Evolutionary conservation across 1,140 invertebrate genomes (phyloP).

Genomic region (Drosophila seguyi): DNA sequence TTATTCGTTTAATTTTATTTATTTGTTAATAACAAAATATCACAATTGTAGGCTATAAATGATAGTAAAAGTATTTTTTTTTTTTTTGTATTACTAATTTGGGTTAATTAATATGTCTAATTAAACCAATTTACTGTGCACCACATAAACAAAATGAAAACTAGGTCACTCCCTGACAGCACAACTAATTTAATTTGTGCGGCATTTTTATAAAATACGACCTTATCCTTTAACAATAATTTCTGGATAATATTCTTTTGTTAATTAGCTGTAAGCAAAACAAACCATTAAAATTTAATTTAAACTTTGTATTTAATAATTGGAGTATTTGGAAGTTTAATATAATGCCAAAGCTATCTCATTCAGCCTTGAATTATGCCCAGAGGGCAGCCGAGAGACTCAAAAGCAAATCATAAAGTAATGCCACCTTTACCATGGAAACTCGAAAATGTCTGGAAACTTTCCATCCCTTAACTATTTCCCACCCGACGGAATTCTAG

Average conservation of each 20-base stretch:
- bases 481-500: slow-evolving; percentile 5
- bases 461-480: slow-evolving; percentile 7
- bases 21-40: neutral
- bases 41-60: neutral
- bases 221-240: neutral
- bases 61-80: neutral
- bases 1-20: neutral
- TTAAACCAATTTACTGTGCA: slow-evolving; percentile 5
- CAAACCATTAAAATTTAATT: slow-evolving; percentile 1
- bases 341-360: neutral
- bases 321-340: neutral
- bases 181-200: slow-evolving; percentile 5
- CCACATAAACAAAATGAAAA: slow-evolving; percentile 4
- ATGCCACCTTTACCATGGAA: neutral
- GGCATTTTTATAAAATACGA: neutral
- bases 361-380: neutral
- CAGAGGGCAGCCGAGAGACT: neutral
- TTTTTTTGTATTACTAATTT: neutral
- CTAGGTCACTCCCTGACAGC: slow-evolving; percentile 4
- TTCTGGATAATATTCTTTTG: slow-evolving; percentile 1
- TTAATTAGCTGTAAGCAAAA: neutral
- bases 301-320: neutral
- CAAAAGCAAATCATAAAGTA: slow-evolving; percentile 3
- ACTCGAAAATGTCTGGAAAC: slow-evolving; percentile 5
- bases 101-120: slow-evolving; percentile 4